Evolutionary conservation across 2,888 invertebrate species (phyloP).

Genomic region (Caenorhabditis angaria): DNA sequence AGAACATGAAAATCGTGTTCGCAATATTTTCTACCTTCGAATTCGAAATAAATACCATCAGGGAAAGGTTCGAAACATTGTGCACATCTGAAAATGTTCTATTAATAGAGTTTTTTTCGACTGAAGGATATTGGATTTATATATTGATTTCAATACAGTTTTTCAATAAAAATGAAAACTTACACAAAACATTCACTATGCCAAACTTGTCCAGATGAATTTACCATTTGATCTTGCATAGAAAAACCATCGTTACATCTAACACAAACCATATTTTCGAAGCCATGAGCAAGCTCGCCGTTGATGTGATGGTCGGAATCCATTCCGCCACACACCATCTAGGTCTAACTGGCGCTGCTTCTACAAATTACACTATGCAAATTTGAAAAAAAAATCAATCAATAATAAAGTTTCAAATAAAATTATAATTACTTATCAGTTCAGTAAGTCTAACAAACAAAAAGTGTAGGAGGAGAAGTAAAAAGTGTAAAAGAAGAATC

Average conservation of each 20-base stretch:
- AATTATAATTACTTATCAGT: conserved; percentile 5
- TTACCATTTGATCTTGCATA: conserved; percentile 95
- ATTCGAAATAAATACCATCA: conserved; percentile 96
- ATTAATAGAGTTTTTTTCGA: conserved; percentile 3
- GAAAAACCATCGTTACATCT: conserved; percentile 92
- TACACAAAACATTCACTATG: conserved; percentile 99
- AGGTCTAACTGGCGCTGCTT: conserved; percentile 1
- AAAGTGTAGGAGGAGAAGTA: conserved; percentile 2
- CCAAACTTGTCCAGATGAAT: conserved; percentile 97
- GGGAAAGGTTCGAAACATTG: conserved; percentile 98
- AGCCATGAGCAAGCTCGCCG: conserved; percentile 62
- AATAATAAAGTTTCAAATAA: conserved; percentile 2
- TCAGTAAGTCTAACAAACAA: background rate
- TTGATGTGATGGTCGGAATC: conserved; percentile 57
- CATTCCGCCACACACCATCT: conserved; percentile 62
- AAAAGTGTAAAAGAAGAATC: background rate
- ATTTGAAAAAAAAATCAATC: background rate
- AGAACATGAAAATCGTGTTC: conserved; percentile 98
- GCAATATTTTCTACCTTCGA: conserved; percentile 98
- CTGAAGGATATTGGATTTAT: conserved; percentile 12
- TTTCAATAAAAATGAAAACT: conserved; percentile 57
- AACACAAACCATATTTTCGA: conserved; percentile 68
- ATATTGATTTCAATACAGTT: background rate
- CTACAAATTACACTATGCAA: background rate
- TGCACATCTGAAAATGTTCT: conserved; percentile 84